A percentile compares a stretch with the other conserved stretches of the same genome.
These are phyloP conservation scores for Myotis vivesi DNA, from an alignment of 2,797 vertebrate species.

Conservation along the genomic window DNA sequence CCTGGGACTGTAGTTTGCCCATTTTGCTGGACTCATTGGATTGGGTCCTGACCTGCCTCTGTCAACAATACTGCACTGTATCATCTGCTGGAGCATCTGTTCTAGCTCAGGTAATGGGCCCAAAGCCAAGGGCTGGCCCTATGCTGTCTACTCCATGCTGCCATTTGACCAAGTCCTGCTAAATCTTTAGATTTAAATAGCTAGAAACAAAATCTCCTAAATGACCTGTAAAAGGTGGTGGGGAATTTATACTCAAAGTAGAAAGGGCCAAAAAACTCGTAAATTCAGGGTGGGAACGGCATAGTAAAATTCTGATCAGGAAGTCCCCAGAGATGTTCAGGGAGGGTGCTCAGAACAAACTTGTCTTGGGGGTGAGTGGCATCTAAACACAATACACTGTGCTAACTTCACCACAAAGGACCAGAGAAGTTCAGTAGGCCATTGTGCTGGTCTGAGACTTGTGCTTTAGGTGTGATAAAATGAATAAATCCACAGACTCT, in stretches of 20 bases:
- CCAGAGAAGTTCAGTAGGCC: not conserved
- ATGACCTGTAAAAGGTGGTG: not conserved
- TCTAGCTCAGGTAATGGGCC: not conserved
- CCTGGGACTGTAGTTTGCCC: not conserved
- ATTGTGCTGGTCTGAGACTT: not conserved
- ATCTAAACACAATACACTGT: not conserved
- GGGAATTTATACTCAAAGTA: not conserved
- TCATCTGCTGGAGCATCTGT: not conserved
- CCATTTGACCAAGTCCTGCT: not conserved
- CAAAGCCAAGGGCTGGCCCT: not conserved
- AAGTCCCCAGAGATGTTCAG: not conserved
- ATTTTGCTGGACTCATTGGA: accelerated
- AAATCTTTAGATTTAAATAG: not conserved
- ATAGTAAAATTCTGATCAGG: not conserved
- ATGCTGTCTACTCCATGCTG: not conserved
- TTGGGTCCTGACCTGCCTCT: not conserved
- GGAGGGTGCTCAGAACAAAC: not conserved
- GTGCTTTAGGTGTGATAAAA: not conserved
- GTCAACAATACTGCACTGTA: not conserved
- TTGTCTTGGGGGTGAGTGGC: not conserved
- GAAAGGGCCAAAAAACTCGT: not conserved
- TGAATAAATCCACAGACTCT: not conserved
- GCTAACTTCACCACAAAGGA: not conserved
- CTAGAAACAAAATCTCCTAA: not conserved
- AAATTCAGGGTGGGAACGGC: not conserved